Evolutionary conservation across 2,797 vertebrate genomes (phyloP), one percentile per base, ranked within the genome.

Genomic region (Phataginus tetradactyla): DNA sequence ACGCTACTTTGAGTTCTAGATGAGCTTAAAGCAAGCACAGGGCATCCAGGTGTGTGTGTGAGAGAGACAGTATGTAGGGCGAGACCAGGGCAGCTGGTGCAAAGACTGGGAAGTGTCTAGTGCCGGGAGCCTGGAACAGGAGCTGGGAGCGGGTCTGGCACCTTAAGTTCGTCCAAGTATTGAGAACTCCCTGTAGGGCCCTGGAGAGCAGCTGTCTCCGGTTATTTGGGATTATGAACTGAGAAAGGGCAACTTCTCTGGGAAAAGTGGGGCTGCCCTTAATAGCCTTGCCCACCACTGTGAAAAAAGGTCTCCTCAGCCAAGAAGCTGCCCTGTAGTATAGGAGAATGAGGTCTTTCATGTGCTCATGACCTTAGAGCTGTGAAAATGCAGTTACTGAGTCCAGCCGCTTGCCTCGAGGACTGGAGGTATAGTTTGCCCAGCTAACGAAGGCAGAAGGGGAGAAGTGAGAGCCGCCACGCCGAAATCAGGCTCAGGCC

Each of bases 311-410:
- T 15, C 29, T 71, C 72, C 53, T 91, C 37, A 72, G 51, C 5
- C 14, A 34, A 4, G 15, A 55, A 15, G 45, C 3, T 4, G 27
- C 21, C 42, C 42, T 6, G 7, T 27, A 34, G 69, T 13, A 13
- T 5, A 53, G 15, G 32, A n/a, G 3, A 12, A 27, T 10, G 53
- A 15, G 39, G 55, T 39, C 61, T 80, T 78, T 87, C 42, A 80
- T 72, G 39, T 29, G 80, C 61, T 68, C 39, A 64, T 69, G 49
- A 74, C 42, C 21, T 10, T 11, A 63, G 27, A 68, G 53, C 49
- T 37, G 9, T 78, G 66, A 81, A 95, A 90, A 84, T 25, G 49
- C 14, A 39, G 68, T 68, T 53, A 68, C 27, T 39, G 78, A 14
- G 18, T 64, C 23, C 49, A 55, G 18, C 8, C 1, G 20, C 37